phyloP scores from a whole-genome alignment of 2,113 vertebrate species.

The Labeo rohita region DNA sequence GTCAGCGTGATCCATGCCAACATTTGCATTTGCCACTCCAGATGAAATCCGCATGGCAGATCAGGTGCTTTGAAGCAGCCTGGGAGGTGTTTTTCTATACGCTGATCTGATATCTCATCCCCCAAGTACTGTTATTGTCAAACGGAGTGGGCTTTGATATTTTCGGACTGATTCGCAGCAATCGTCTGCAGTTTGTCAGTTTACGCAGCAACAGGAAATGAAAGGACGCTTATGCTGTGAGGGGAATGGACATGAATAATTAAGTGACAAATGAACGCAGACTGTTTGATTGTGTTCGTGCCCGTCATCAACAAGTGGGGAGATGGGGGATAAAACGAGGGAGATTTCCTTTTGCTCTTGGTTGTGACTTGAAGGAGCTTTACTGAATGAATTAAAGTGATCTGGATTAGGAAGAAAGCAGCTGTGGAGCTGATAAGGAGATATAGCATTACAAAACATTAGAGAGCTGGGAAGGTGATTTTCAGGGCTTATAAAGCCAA shows the following conservation, averaged over 20 bases:
- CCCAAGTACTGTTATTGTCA: not conserved
- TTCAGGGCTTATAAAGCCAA: not conserved
- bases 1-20: not conserved
- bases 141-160: constrained; percentile 2
- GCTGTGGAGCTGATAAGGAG: constrained; percentile 2
- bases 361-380: constrained; percentile 14
- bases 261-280: constrained; percentile 6
- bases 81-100: constrained; percentile 5
- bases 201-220: not conserved
- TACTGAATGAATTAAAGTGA: constrained; percentile 20
- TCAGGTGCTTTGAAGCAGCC: not conserved
- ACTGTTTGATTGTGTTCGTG: constrained; percentile 8
- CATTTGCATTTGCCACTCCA: constrained; percentile 30
- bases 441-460: not conserved
- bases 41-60: not conserved
- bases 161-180: constrained; percentile 2
- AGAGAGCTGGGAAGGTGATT: not conserved
- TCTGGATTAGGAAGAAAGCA: constrained; percentile 10
- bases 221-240: constrained; percentile 20
- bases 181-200: constrained; percentile 3
- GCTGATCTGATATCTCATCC: not conserved
- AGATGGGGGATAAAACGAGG: not conserved
- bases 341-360: not conserved
- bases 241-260: constrained; percentile 29
- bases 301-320: not conserved